A percentile compares a stretch with the other conserved stretches of the same genome.
phyloP scores from a whole-genome alignment of 1,140 invertebrate genomes.

The Matsumurasca onukii region DNA sequence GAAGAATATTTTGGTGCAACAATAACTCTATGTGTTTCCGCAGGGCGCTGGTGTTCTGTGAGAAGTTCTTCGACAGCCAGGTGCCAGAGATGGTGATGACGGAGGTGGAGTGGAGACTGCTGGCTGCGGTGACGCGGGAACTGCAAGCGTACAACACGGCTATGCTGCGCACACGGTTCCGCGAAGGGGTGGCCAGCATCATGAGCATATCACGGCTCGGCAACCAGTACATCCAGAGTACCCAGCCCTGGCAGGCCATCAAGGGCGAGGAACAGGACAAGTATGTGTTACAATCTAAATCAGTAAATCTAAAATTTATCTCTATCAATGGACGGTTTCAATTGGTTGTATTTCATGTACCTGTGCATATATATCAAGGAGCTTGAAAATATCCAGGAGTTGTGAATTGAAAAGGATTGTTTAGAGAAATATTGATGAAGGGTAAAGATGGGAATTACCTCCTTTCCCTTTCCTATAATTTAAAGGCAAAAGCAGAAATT shows the following conservation, averaged over 20 bases:
- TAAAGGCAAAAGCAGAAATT: too few species aligned
- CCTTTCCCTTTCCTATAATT: too few species aligned
- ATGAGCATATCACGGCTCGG: constrained; percentile 87
- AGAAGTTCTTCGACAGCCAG: constrained; percentile 78
- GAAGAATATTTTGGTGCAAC: too few species aligned
- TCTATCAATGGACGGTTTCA: too few species aligned
- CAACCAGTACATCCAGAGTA: constrained; percentile 95
- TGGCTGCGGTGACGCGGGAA: constrained; percentile 83
- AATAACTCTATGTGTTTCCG: too few species aligned
- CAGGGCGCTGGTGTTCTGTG: constrained; percentile 84
- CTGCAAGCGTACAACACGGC: constrained; percentile 74
- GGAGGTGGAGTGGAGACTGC: constrained; percentile 70
- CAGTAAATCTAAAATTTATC: too few species aligned
- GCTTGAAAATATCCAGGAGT: too few species aligned
- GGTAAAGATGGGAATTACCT: too few species aligned
- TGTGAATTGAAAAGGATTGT: too few species aligned
- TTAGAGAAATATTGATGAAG: too few species aligned
- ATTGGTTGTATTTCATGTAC: too few species aligned
- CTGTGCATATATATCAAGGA: too few species aligned
- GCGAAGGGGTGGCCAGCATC: constrained; percentile 86
- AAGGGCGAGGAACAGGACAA: constrained; percentile 79
- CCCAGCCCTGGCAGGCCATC: constrained; percentile 92
- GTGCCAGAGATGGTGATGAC: constrained; percentile 72
- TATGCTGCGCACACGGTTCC: constrained; percentile 79
- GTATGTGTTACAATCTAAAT: constrained; percentile 52